These are phyloP conservation scores for Hippopotamus amphibius DNA, from an alignment of 2,113 vertebrate genomes.

Conservation along the genomic window DNA sequence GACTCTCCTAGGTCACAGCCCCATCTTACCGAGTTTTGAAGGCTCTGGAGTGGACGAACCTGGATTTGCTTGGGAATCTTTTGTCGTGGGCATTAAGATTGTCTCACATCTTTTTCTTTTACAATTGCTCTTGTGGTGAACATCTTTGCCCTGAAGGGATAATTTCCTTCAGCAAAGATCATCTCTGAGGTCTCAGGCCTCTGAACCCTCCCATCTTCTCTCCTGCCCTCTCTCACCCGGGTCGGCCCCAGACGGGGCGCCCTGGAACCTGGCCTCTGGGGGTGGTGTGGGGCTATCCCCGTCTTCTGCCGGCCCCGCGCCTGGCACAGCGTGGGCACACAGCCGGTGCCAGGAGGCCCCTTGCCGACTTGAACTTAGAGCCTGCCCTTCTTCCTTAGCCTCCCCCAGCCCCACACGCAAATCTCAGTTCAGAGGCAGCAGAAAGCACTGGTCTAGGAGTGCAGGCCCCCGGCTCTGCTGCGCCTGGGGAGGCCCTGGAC, in stretches of 20 bases:
- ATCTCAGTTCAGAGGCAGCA: neutral
- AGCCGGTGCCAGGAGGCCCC: neutral
- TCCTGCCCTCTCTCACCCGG: neutral
- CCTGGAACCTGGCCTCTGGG: neutral
- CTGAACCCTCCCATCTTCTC: no score
- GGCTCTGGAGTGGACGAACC: neutral
- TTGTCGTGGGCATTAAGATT: neutral
- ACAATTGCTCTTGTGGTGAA: rapidly evolving
- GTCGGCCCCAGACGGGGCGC: neutral
- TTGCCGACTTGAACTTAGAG: neutral
- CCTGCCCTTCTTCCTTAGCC: neutral
- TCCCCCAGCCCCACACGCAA: rapidly evolving
- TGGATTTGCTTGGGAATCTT: neutral
- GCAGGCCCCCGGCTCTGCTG: no score
- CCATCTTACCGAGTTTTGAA: rapidly evolving
- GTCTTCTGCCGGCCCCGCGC: no score
- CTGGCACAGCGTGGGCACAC: neutral
- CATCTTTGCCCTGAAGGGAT: neutral
- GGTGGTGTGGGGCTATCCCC: rapidly evolving
- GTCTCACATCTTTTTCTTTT: neutral
- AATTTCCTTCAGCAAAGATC: neutral
- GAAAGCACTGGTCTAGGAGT: neutral
- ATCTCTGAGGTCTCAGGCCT: neutral
- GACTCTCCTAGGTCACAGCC: rapidly evolving
- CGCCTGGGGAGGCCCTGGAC: neutral